These are phyloP conservation scores for Sturnus vulgaris DNA, from an alignment of 2,113 vertebrate genomes.

Conservation along the genomic window DNA sequence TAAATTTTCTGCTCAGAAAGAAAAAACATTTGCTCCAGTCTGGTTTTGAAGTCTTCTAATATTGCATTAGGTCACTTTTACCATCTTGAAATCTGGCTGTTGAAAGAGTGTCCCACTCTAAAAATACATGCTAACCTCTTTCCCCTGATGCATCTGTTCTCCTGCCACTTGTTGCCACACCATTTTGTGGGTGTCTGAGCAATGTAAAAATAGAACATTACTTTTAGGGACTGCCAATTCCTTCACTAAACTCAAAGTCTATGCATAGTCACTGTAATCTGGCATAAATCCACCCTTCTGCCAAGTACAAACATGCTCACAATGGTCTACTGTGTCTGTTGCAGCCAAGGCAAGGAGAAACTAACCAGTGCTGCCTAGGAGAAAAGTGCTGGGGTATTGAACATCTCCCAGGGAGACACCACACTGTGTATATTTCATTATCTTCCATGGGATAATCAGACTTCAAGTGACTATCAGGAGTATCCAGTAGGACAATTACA, in stretches of 20 bases:
- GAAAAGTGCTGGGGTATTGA: background rate
- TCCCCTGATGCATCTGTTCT: background rate
- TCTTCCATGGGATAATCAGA: background rate
- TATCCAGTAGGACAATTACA: background rate
- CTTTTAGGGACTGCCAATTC: background rate
- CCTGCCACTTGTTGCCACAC: background rate
- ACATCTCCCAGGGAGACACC: background rate
- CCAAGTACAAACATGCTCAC: background rate
- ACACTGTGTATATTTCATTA: background rate
- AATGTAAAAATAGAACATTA: background rate
- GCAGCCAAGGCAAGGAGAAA: background rate
- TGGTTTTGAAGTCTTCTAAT: background rate
- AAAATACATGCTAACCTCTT: background rate
- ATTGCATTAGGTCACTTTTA: background rate
- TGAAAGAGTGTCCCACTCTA: background rate
- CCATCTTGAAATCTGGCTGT: background rate
- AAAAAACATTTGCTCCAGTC: background rate
- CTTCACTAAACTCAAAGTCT: background rate
- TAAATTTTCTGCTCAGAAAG: background rate
- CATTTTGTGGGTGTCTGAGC: background rate
- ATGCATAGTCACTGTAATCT: background rate
- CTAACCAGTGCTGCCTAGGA: background rate
- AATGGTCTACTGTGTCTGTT: background rate
- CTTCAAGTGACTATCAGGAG: background rate
- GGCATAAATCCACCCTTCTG: background rate